Conservation (phyloP, 2,113 vertebrate species). For the Epinephelus cyanopodus region DNA sequence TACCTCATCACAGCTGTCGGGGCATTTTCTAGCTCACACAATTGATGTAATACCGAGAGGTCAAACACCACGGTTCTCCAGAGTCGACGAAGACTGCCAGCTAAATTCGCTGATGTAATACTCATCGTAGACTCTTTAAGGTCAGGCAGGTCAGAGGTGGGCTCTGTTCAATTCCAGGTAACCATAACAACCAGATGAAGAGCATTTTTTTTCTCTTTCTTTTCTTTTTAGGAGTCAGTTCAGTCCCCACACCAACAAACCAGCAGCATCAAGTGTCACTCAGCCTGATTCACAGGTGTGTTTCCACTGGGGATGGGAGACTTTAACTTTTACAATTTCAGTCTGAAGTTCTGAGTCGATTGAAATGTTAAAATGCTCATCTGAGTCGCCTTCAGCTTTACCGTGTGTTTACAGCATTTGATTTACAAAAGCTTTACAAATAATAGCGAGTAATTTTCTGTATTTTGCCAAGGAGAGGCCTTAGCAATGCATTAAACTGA, state of each 20-base stretch:
- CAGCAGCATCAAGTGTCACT: neutral
- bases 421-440: neutral
- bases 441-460: neutral
- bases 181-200: conserved; percentile 21
- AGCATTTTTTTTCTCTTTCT: neutral
- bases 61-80: neutral
- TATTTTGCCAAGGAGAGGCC: neutral
- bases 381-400: neutral
- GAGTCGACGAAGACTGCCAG: neutral
- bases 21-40: neutral
- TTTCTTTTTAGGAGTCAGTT: no score
- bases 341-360: no score
- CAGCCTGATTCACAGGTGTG: neutral
- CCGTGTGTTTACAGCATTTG: neutral
- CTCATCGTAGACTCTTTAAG: neutral
- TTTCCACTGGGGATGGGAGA: no score
- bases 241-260: neutral
- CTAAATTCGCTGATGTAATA: neutral
- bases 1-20: neutral
- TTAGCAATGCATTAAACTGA: neutral
- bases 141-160: conserved; percentile 26
- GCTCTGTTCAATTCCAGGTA: conserved; percentile 1
- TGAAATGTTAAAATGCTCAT: no score
- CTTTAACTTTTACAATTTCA: neutral
- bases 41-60: conserved; percentile 2